A percentile compares a stretch with the other conserved stretches of the same genome.
phyloP scores from a whole-genome alignment of 1,140 invertebrate species.

The Oryctes rhinoceros region DNA sequence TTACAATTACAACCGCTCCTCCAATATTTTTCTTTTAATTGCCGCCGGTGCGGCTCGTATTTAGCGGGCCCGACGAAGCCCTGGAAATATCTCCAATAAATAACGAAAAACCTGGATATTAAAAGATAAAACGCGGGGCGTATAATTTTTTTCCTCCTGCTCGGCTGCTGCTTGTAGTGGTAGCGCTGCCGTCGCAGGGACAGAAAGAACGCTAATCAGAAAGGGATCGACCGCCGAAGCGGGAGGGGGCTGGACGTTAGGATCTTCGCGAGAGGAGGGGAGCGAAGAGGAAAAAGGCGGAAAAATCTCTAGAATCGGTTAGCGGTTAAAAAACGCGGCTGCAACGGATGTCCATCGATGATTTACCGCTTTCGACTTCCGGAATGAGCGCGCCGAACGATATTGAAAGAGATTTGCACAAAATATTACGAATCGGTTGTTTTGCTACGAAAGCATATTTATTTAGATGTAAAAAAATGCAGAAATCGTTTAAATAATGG shows the following conservation, averaged over 20 bases:
- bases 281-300: neutral
- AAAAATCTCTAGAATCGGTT: slow-evolving; percentile 19
- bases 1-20: slow-evolving; percentile 33
- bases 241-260: neutral
- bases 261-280: neutral
- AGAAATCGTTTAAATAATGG: too few relatives aligned
- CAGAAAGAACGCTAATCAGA: slow-evolving; percentile 32
- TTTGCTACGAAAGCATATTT: too few relatives aligned
- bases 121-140: slow-evolving; percentile 18
- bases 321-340: neutral
- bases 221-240: neutral
- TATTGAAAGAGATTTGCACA: neutral
- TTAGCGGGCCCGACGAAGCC: slow-evolving; percentile 23
- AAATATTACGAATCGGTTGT: neutral
- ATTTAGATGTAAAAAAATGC: too few relatives aligned
- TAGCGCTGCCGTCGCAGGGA: neutral
- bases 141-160: slow-evolving; percentile 11
- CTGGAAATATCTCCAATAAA: slow-evolving; percentile 35
- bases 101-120: slow-evolving; percentile 35
- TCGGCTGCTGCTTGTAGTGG: neutral
- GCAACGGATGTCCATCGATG: slow-evolving; percentile 28
- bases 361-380: slow-evolving; percentile 20
- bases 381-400: neutral
- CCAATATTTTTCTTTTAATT: slow-evolving; percentile 36
- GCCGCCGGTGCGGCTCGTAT: slow-evolving; percentile 34